A percentile compares a stretch with the other conserved stretches of the same genome.
Evolutionary conservation across 1,140 invertebrate species (phyloP).

Genomic region (Drosophila miranda): DNA sequence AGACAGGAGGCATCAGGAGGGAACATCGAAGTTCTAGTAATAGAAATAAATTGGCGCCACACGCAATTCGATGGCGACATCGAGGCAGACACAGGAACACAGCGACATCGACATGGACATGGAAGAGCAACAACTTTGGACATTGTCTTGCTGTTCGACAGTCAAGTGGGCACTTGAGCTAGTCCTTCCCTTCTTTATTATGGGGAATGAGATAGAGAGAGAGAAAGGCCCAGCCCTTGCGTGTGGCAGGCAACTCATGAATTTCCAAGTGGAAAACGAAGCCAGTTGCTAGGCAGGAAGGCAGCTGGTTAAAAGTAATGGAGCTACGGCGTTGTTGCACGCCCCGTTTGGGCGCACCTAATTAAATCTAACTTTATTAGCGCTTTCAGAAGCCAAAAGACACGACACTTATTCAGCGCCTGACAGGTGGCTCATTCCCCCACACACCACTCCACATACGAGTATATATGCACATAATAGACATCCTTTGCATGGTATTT

Average conservation of each 20-base stretch:
- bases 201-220: background rate
- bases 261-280: conserved; percentile 58
- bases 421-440: too few relatives aligned
- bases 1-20: conserved; percentile 6
- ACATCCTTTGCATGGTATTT: too few relatives aligned
- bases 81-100: conserved; percentile 35
- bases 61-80: conserved; percentile 60
- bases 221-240: conserved; percentile 12
- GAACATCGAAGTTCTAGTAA: conserved; percentile 44
- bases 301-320: conserved; percentile 71
- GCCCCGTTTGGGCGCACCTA: conserved; percentile 67
- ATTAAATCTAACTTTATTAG: conserved; percentile 77
- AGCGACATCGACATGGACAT: conserved; percentile 6
- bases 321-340: conserved; percentile 36
- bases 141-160: conserved; percentile 53
- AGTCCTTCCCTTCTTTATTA: conserved; percentile 4
- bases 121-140: conserved; percentile 14
- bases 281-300: conserved; percentile 51
- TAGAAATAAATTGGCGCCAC: conserved; percentile 73
- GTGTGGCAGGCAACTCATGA: conserved; percentile 58
- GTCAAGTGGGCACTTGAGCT: conserved; percentile 67
- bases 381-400: conserved; percentile 43
- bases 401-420: background rate
- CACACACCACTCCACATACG: too few relatives aligned
- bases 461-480: too few relatives aligned